Evolutionary conservation across 2,113 vertebrate genomes (phyloP).

Genomic region (Natator depressus): DNA sequence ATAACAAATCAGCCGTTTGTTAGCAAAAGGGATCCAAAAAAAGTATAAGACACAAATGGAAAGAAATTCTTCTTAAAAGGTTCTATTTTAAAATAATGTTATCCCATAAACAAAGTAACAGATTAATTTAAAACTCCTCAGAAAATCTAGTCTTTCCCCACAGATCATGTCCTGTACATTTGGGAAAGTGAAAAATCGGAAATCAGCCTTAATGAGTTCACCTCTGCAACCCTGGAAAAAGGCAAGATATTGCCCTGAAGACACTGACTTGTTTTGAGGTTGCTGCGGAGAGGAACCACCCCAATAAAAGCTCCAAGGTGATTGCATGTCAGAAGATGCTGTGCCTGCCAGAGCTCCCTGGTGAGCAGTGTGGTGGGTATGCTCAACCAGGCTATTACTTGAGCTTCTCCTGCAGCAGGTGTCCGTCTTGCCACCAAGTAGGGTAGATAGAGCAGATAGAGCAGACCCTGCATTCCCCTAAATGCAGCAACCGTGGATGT

Average conservation of each 20-base stretch:
- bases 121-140: not conserved
- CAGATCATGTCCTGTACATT: not conserved
- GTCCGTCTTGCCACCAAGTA: not conserved
- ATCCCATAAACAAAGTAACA: not conserved
- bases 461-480: not conserved
- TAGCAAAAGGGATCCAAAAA: not conserved
- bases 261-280: not conserved
- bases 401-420: not conserved
- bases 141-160: not conserved
- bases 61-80: not conserved
- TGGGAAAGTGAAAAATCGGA: not conserved
- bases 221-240: not conserved
- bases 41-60: not conserved
- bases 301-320: not conserved
- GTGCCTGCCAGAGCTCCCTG: fast-evolving
- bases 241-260: not conserved
- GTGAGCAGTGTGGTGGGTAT: not conserved
- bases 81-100: not conserved
- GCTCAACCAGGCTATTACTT: not conserved
- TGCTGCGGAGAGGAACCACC: not conserved
- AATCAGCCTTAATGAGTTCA: not conserved
- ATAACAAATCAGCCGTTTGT: not conserved
- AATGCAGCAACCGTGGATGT: not conserved
- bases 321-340: not conserved
- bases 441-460: not conserved